Percentiles rank a stretch among this genome's conserved stretches.
phyloP scores from a whole-genome alignment of 2,113 vertebrate species.

The Psittacara wagleri region DNA sequence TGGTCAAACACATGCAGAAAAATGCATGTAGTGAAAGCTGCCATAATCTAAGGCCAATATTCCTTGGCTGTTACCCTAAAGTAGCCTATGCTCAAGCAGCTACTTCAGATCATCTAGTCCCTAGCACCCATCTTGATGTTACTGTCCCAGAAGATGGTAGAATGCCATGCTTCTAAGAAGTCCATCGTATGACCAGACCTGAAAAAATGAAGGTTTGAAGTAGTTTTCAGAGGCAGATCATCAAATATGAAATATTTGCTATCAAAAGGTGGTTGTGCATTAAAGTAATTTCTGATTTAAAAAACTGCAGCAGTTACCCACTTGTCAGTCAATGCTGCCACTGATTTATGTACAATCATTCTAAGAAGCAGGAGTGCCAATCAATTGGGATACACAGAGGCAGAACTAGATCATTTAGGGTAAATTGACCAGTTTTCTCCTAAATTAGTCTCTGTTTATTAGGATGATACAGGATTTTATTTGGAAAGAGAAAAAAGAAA shows the following conservation, averaged over 20 bases:
- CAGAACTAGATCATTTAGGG: not conserved
- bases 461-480: not conserved
- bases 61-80: not conserved
- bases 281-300: not conserved
- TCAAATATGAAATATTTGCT: not conserved
- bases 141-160: not conserved
- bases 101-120: not conserved
- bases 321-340: not conserved
- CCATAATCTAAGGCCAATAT: not conserved
- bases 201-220: not conserved
- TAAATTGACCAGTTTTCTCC: not conserved
- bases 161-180: not conserved
- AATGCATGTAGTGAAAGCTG: not conserved
- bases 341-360: not conserved
- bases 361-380: not conserved
- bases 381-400: not conserved
- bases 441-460: not conserved
- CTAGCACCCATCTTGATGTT: not conserved
- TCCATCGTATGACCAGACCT: not conserved
- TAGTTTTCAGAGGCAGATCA: not conserved
- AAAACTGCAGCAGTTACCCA: not conserved
- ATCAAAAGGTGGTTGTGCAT: not conserved
- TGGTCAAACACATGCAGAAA: not conserved
- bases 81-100: not conserved
- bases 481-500: not conserved